Evolutionary conservation across 1,140 invertebrate genomes (phyloP).

Genomic region (Drosophila erecta): DNA sequence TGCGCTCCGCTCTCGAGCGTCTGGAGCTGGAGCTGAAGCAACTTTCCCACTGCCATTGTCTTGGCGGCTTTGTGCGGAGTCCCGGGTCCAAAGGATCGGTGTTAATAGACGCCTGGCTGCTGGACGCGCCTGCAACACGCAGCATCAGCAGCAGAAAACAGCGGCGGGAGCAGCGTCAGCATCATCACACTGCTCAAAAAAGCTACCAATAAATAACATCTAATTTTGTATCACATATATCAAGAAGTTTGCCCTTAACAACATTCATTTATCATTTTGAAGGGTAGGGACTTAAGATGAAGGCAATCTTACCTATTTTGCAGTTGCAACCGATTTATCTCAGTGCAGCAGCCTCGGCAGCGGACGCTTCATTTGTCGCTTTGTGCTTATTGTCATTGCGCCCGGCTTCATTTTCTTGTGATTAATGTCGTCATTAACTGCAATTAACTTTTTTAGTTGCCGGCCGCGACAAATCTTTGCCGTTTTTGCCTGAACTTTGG

Average conservation of each 20-base stretch:
- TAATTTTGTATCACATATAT: too few relatives aligned
- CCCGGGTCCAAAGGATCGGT: slow-evolving; percentile 58
- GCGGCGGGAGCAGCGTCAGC: slow-evolving; percentile 21
- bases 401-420: slow-evolving; percentile 82
- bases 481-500: slow-evolving; percentile 73
- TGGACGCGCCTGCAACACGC: slow-evolving; percentile 39
- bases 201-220: too few relatives aligned
- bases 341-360: slow-evolving; percentile 15
- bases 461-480: slow-evolving; percentile 74
- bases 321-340: not conserved
- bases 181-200: not conserved
- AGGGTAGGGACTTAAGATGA: too few relatives aligned
- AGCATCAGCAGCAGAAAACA: slow-evolving; percentile 32
- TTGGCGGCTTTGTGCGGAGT: slow-evolving; percentile 40
- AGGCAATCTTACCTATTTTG: too few relatives aligned
- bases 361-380: slow-evolving; percentile 73
- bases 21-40: slow-evolving; percentile 66
- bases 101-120: slow-evolving; percentile 75
- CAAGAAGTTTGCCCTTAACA: too few relatives aligned
- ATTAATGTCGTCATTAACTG: slow-evolving; percentile 84
- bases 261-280: too few relatives aligned
- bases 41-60: slow-evolving; percentile 76
- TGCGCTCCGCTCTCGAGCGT: slow-evolving; percentile 36
- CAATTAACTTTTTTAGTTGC: slow-evolving; percentile 79
- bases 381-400: slow-evolving; percentile 78